A percentile compares a stretch with the other conserved stretches of the same genome.
phyloP scores from a whole-genome alignment of 1,140 invertebrate species.

The Harpegnathos saltator region DNA sequence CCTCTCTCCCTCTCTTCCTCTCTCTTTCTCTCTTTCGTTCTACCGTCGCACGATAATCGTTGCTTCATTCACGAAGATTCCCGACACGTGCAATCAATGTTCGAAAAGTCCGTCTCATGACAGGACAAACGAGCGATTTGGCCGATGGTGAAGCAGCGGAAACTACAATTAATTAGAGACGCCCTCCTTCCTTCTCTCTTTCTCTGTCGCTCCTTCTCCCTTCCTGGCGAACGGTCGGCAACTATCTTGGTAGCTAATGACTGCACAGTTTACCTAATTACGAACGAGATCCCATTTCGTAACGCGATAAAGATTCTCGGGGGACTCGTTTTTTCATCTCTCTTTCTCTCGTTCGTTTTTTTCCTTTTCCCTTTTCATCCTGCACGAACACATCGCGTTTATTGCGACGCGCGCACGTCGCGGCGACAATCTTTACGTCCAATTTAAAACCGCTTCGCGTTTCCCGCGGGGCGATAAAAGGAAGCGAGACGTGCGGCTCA shows the following conservation, averaged over 20 bases:
- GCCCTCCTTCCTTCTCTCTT: too few species aligned
- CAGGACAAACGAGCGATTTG: not conserved
- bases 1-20: too few species aligned
- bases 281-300: not conserved
- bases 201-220: too few species aligned
- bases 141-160: too few species aligned
- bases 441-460: not conserved
- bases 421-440: not conserved
- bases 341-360: too few species aligned
- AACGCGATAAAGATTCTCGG: not conserved
- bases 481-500: not conserved
- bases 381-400: not conserved
- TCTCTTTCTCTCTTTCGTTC: not conserved
- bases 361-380: not conserved
- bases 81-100: not conserved
- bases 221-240: too few species aligned
- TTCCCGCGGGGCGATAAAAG: conserved; percentile 6
- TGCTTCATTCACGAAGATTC: not conserved
- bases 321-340: not conserved
- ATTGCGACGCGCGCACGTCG: not conserved
- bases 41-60: conserved; percentile 33
- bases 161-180: too few species aligned
- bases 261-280: too few species aligned
- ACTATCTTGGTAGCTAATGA: too few species aligned
- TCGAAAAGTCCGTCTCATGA: not conserved